Conservation (phyloP, 2,888 invertebrate species). For the Dolomedes plantarius region DNA sequence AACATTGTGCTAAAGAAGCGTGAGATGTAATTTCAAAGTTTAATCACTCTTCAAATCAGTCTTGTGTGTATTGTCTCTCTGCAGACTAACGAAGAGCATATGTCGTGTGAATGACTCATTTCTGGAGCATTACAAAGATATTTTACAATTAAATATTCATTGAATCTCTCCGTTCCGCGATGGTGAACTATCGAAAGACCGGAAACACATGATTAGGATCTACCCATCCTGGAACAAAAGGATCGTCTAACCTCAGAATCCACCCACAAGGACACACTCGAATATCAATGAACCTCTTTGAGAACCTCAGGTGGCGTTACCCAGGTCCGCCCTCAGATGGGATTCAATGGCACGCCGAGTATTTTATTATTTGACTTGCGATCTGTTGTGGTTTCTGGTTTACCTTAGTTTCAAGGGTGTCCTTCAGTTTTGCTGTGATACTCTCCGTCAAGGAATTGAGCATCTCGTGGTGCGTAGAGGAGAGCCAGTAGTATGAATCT, state of each 20-base stretch:
- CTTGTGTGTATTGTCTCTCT: too few relatives aligned
- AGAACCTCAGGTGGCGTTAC: background rate
- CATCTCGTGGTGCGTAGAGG: too few relatives aligned
- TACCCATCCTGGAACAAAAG: conserved; percentile 47
- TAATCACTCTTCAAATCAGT: too few relatives aligned
- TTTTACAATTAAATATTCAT: conserved; percentile 48
- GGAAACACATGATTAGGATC: conserved; percentile 50
- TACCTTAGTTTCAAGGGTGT: background rate
- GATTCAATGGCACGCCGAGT: conserved; percentile 13
- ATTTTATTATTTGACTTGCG: background rate
- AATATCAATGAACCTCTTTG: conserved; percentile 59
- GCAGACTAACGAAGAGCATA: too few relatives aligned
- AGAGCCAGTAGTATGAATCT: too few relatives aligned
- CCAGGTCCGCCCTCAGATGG: background rate
- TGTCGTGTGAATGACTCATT: too few relatives aligned
- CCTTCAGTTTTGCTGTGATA: background rate
- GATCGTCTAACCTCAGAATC: conserved; percentile 33
- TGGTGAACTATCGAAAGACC: conserved; percentile 52
- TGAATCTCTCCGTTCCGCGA: conserved; percentile 22
- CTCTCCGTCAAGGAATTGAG: too few relatives aligned
- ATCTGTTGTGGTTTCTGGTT: background rate
- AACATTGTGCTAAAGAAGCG: too few relatives aligned
- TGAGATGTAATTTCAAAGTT: too few relatives aligned
- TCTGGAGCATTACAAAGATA: too few relatives aligned
- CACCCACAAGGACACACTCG: conserved; percentile 28